These are phyloP conservation scores for Protula sp. DNA, from an alignment of 2,888 invertebrate species.

Conservation along the genomic window DNA sequence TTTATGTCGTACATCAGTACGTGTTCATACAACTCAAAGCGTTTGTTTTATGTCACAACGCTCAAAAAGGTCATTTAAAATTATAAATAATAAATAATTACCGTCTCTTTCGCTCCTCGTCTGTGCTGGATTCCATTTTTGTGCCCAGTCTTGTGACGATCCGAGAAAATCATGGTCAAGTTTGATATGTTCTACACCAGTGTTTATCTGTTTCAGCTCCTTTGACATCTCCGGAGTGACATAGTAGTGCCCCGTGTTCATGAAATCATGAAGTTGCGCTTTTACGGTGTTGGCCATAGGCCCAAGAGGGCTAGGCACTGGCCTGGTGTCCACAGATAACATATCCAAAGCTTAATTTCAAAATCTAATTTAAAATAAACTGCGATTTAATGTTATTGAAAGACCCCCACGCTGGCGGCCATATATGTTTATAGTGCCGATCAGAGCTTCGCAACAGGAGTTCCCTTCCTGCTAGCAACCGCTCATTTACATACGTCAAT, in stretches of 20 bases:
- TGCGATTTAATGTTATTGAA: too few relatives aligned
- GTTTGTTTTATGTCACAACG: too few relatives aligned
- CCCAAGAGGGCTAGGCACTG: background rate
- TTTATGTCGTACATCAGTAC: too few relatives aligned
- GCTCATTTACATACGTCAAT: too few relatives aligned
- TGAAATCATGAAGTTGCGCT: constrained; percentile 8
- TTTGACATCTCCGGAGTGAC: constrained; percentile 44
- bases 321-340: background rate
- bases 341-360: background rate
- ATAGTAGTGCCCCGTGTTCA: constrained; percentile 38
- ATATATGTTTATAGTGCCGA: too few relatives aligned
- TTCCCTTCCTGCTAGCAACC: too few relatives aligned
- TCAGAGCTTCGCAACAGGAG: too few relatives aligned
- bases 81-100: too few relatives aligned
- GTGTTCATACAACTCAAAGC: too few relatives aligned
- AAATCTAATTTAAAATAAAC: too few relatives aligned
- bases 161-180: constrained; percentile 40
- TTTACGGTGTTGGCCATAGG: constrained; percentile 5
- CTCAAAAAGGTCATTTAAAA: too few relatives aligned
- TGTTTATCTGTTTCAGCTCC: constrained; percentile 37
- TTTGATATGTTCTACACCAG: constrained; percentile 43
- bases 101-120: background rate
- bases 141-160: constrained; percentile 35
- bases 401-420: too few relatives aligned
- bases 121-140: constrained; percentile 16